Evolutionary conservation across 2,113 vertebrate species (phyloP).

Genomic region (Halichoerus grypus): DNA sequence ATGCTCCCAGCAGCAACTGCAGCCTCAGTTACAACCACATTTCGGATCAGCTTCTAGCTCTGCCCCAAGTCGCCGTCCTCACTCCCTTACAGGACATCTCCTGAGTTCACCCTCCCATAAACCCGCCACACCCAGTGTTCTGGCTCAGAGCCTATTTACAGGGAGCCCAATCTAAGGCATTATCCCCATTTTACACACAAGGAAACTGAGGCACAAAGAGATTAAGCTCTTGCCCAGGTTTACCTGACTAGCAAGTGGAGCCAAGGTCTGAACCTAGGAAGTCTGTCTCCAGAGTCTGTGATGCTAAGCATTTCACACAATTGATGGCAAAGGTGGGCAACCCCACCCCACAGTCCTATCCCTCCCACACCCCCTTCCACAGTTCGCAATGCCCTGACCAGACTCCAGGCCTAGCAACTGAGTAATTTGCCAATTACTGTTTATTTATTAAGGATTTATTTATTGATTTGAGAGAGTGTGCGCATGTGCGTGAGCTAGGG

Average conservation of each 20-base stretch:
- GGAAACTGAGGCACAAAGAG: background rate
- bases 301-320: background rate
- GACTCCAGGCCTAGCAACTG: background rate
- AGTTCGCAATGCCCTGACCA: background rate
- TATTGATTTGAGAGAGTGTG: background rate
- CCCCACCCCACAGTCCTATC: accelerated
- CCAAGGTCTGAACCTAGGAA: background rate
- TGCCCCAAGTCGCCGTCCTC: background rate
- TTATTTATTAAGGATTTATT: background rate
- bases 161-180: background rate
- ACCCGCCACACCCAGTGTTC: accelerated
- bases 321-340: background rate
- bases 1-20: background rate
- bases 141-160: background rate
- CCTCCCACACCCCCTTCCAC: background rate
- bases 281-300: background rate
- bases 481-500: background rate
- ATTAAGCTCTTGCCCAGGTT: background rate
- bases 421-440: background rate
- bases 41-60: background rate
- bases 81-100: background rate
- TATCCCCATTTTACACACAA: background rate
- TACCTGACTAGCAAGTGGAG: background rate
- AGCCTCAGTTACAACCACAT: background rate
- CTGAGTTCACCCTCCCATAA: background rate